Percentiles rank a stretch among this genome's conserved stretches.
Conservation (phyloP, 2,888 invertebrate species). For the Miltochrista miniata region DNA sequence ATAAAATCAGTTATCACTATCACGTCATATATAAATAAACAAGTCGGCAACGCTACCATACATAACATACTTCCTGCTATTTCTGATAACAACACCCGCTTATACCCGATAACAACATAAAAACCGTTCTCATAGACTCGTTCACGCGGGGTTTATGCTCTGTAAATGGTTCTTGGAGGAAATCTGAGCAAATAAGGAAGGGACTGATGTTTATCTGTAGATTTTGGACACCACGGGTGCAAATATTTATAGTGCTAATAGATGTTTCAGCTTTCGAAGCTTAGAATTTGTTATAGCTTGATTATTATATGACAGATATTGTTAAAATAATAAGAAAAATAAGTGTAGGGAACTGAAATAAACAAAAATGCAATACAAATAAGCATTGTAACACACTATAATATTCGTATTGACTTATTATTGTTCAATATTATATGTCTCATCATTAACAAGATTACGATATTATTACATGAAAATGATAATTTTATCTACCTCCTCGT, state of each 20-base stretch:
- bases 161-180: slow-evolving; percentile 24
- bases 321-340: too few species aligned
- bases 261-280: too few species aligned
- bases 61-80: slow-evolving; percentile 2
- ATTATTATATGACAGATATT: too few species aligned
- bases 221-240: slow-evolving; percentile 10
- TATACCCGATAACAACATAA: slow-evolving; percentile 23
- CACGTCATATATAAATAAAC: not conserved
- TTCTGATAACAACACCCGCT: slow-evolving; percentile 25
- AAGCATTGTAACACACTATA: too few species aligned
- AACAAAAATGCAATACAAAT: too few species aligned
- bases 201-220: slow-evolving; percentile 29
- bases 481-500: not conserved
- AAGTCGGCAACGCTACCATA: not conserved
- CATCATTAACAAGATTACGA: not conserved
- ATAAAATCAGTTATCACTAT: not conserved
- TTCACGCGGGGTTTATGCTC: slow-evolving; percentile 19
- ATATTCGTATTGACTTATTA: too few species aligned
- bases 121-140: slow-evolving; percentile 18
- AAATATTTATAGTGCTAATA: too few species aligned
- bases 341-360: too few species aligned
- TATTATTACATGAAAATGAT: too few species aligned
- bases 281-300: too few species aligned
- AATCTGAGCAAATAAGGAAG: slow-evolving; percentile 25
- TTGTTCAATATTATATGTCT: too few species aligned